Evolutionary conservation across 2,888 invertebrate genomes (phyloP), one percentile per base, ranked within the genome.

Genomic region (Congeria kusceri): DNA sequence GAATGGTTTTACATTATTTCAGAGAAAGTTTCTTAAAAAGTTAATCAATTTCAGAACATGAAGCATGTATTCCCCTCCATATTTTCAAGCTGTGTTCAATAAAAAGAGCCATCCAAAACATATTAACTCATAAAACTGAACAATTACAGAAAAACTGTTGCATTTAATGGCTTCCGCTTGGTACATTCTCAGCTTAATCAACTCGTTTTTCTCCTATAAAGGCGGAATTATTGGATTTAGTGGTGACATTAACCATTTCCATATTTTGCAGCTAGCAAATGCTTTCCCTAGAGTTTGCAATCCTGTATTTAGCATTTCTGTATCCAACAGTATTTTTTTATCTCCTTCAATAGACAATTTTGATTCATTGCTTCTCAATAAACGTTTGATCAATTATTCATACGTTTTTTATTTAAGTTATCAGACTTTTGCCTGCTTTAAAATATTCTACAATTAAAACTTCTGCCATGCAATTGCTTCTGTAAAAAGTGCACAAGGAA

Each of bases 71-170:
- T 29, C 49, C 23, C 39, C 29, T 49, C 25, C 53, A 56, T 29
- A 63, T 63, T 20, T 28, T 44, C 44, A 58, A 44, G 39, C n/a
- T 20, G 23, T 3, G 23, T 59, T 20, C 68, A 68, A 68, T 68
- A 64, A 72, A 58, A 72, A 7, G 39, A 39, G 57, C 57, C 58
- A 63, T 64, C 46, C 4, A 61, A 68, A 74, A 56, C 39, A 63
- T 69, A 75, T 65, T 64, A 53, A 57, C 62, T 46, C 75, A 69
- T 75, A 75, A 75, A 75, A 47, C 44, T 20, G 47, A 75, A 56
- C 39, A 39, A 75, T 75, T 63, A 63, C 57, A 75, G 23, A 5
- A 28, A 58, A 68, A 63, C 13, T 58, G 32, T 75, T 58, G 47
- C 66, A 63, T 69, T 75, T 68, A 61, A 66, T 73, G 65, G 59